Evolutionary conservation across 2,797 vertebrate species (phyloP), one percentile per base, ranked within the genome.

Genomic region (Acrossocheilus fasciatus): DNA sequence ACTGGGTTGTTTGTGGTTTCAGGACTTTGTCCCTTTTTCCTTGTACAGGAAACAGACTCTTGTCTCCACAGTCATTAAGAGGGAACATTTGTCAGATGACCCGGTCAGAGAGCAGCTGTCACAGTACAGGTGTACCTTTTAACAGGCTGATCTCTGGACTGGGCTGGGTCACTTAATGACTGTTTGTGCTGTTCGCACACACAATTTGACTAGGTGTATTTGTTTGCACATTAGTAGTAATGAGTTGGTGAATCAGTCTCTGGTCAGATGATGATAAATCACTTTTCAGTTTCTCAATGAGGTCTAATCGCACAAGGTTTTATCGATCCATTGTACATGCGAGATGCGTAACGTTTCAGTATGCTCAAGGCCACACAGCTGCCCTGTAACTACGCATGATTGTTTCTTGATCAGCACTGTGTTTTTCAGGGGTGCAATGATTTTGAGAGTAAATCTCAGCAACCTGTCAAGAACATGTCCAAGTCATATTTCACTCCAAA

Each of bases 211-310:
- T 43, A 43, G 69, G 52, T 18, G 8, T 62, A 62, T 83, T 73
- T 82, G 81, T 74, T 83, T 74, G n/a, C 41, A 75, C 26, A 64
- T 83, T 62, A 83, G 43, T 62, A 15, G 39, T 74, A 83, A 47
- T 64, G 57, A 64, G 41, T 39, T 75, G 72, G 11, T 50, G 43
- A 64, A 64, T 83, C 54, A 39, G 69, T 43, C 68, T 59, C n/a
- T 7, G 18, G 47, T 26, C 80, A 41, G 34, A 54, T 30, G 34
- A 23, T 59, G 50, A 45, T 30, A 62, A 62, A 59, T 20, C 36
- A 39, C 34, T 54, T 12, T 10, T 54, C 0, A n/a, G 64, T 52
- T 69, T 81, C 12, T 39, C 30, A 70, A 3, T 39, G 43, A 69
- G 69, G 3, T 52, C 45, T 52, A 81, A 52, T 36, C 3, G 1